Percentiles rank a stretch among this genome's conserved stretches.
phyloP scores from a whole-genome alignment of 2,888 invertebrate species.

The Zaprionus lineosus region DNA sequence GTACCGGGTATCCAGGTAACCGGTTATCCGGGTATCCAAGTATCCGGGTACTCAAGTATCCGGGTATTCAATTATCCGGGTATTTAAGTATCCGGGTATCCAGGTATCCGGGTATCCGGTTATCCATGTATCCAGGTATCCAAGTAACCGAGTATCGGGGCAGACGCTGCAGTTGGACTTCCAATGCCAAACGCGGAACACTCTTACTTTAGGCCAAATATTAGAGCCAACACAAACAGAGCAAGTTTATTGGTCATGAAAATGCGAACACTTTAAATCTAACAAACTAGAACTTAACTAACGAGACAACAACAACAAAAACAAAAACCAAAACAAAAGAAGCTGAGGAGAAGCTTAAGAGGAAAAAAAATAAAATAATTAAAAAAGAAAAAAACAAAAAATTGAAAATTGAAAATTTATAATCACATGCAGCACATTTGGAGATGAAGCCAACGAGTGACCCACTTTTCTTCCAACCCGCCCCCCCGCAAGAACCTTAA shows the following conservation, averaged over 20 bases:
- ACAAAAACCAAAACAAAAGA: not conserved
- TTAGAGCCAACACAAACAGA: slow-evolving; percentile 49
- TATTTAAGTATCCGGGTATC: too few species aligned
- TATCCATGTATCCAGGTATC: too few species aligned
- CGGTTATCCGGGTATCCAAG: too few species aligned
- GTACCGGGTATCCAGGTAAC: too few species aligned
- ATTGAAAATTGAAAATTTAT: slow-evolving; percentile 34
- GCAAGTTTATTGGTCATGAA: slow-evolving; percentile 43
- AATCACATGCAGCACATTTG: slow-evolving; percentile 38
- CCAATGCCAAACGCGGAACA: slow-evolving; percentile 53
- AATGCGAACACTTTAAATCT: slow-evolving; percentile 45
- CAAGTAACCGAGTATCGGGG: too few species aligned
- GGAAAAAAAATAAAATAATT: not conserved
- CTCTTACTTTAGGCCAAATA: slow-evolving; percentile 63
- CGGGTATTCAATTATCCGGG: too few species aligned
- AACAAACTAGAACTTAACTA: too few species aligned
- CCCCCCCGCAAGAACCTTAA: slow-evolving; percentile 11
- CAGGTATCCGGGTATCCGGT: too few species aligned
- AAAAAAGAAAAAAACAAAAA: slow-evolving; percentile 5
- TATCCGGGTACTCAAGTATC: too few species aligned
- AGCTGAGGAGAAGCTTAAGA: too few species aligned
- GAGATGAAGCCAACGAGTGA: slow-evolving; percentile 36
- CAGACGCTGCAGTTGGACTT: slow-evolving; percentile 40
- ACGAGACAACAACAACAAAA: slow-evolving; percentile 35
- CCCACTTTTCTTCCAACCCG: slow-evolving; percentile 18